Evolutionary conservation across 2,797 vertebrate species (phyloP).

Genomic region (Pseudochirops corinnae): DNA sequence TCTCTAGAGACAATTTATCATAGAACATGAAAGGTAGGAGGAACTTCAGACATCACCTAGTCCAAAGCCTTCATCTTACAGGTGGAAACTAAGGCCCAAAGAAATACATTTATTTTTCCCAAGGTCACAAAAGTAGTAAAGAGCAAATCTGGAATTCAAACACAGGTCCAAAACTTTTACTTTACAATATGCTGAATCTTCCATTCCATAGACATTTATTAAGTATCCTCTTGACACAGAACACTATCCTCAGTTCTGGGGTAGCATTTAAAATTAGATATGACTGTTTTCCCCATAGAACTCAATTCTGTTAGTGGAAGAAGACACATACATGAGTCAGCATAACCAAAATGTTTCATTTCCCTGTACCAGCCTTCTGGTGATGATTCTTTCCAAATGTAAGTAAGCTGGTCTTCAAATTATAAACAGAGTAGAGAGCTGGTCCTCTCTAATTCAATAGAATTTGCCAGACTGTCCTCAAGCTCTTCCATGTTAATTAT

Average conservation of each 20-base stretch:
- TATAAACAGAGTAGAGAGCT: neutral
- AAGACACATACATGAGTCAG: neutral
- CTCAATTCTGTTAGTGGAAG: neutral
- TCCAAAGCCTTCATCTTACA: neutral
- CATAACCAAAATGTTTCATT: neutral
- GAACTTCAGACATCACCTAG: neutral
- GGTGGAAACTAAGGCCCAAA: neutral
- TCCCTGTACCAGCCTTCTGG: neutral
- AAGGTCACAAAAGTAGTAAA: neutral
- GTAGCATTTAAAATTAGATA: neutral
- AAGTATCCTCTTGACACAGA: neutral
- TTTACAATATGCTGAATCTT: neutral
- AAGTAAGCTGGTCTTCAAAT: neutral
- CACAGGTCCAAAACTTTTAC: neutral
- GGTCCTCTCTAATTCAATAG: neutral
- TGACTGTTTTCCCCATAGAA: neutral
- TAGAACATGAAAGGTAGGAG: neutral
- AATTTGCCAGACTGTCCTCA: neutral
- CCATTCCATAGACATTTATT: neutral
- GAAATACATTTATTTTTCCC: neutral
- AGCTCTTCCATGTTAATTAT: neutral
- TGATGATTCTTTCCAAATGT: neutral
- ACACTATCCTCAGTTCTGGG: neutral
- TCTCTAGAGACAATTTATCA: neutral
- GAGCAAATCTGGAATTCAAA: neutral